phyloP scores from a whole-genome alignment of 2,797 vertebrate species.

The Sciaenops ocellatus region DNA sequence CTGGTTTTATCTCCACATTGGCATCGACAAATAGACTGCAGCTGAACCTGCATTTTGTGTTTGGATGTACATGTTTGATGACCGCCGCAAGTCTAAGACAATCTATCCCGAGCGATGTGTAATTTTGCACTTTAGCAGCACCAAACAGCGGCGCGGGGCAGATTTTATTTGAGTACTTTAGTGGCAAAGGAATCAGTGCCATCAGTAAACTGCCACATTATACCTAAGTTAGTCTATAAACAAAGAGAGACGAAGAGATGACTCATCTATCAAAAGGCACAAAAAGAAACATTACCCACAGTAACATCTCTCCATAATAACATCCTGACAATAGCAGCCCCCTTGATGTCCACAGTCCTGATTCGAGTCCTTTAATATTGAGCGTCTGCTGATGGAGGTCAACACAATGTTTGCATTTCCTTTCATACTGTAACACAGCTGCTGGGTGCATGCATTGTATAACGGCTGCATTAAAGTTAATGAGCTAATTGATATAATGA shows the following conservation, averaged over 20 bases:
- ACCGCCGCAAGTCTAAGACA: background rate
- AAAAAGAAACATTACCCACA: slow-evolving; percentile 7
- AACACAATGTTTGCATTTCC: slow-evolving; percentile 23
- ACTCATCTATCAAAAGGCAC: slow-evolving; percentile 10
- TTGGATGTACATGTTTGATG: slow-evolving; percentile 23
- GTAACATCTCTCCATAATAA: slow-evolving; percentile 12
- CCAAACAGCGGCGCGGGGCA: background rate
- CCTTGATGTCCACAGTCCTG: slow-evolving; percentile 6
- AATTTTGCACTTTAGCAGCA: background rate
- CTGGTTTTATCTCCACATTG: slow-evolving; percentile 11
- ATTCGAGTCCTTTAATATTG: slow-evolving; percentile 20
- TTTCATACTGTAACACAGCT: background rate
- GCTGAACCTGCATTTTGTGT: background rate
- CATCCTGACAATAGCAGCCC: background rate
- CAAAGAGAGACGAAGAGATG: background rate
- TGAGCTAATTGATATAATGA: background rate
- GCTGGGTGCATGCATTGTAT: slow-evolving; percentile 3
- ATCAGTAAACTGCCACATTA: slow-evolving; percentile 11
- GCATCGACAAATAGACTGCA: background rate
- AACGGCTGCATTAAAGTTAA: slow-evolving; percentile 22
- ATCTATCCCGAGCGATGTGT: background rate
- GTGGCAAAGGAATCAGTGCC: background rate
- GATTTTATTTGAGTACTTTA: background rate
- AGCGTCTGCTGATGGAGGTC: slow-evolving; percentile 5
- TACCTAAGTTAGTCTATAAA: background rate